These are phyloP conservation scores for Echinops telfairi DNA, from an alignment of 2,113 vertebrate species.

Conservation along the genomic window DNA sequence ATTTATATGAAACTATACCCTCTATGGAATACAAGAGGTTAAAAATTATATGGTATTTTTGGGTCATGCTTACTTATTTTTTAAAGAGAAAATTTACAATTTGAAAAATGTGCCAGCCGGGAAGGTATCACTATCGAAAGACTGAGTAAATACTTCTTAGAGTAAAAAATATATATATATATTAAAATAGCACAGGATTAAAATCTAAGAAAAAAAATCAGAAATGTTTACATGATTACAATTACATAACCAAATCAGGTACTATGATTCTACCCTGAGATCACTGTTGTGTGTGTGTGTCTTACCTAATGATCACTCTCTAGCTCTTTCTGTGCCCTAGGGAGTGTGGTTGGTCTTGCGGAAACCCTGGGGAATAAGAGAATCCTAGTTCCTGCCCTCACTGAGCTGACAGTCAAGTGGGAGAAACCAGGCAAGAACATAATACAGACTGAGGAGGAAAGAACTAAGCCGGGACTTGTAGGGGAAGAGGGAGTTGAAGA, in stretches of 20 bases:
- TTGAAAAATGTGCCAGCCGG: conserved; percentile 55
- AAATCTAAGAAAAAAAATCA: conserved; percentile 44
- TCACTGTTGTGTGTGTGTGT: conserved; percentile 50
- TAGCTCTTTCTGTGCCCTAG: neutral
- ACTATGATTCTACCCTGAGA: conserved; percentile 47
- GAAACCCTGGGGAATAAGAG: neutral
- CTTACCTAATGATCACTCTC: conserved; percentile 18
- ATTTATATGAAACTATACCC: conserved; percentile 52
- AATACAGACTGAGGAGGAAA: neutral
- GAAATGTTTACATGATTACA: conserved; percentile 39
- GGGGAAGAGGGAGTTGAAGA: neutral
- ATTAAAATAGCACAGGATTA: conserved; percentile 27
- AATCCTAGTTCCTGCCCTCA: neutral
- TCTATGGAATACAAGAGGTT: neutral
- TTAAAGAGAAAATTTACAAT: conserved; percentile 27
- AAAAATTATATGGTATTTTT: conserved; percentile 17
- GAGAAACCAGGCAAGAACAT: neutral
- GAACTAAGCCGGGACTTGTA: neutral
- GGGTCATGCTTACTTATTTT: conserved; percentile 22
- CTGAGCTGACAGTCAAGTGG: neutral
- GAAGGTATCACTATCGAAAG: conserved; percentile 2
- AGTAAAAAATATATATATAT: conserved; percentile 47
- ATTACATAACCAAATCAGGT: conserved; percentile 14
- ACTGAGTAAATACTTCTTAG: conserved; percentile 3
- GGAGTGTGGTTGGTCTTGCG: conserved; percentile 39